Evolutionary conservation across 2,113 vertebrate species (phyloP).

Genomic region (Pyrgilauda ruficollis): DNA sequence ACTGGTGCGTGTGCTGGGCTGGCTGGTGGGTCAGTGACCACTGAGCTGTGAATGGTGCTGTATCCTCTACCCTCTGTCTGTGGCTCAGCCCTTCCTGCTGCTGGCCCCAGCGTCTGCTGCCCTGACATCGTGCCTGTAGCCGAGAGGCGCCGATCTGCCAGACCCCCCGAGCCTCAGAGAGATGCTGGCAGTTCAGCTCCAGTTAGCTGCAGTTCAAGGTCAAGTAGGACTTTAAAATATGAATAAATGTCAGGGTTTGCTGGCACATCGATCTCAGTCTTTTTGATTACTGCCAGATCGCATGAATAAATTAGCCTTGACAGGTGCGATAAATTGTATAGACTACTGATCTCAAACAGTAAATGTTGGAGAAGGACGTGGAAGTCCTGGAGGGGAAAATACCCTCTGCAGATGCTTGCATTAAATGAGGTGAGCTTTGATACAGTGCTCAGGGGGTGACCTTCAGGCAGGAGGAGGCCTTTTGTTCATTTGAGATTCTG

Average conservation of each 20-base stretch:
- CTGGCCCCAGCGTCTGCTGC: accelerated
- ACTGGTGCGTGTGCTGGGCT: accelerated
- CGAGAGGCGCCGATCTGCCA: neutral
- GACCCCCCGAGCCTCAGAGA: neutral
- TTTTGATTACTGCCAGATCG: conserved; percentile 60
- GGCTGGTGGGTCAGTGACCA: neutral
- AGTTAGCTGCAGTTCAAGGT: conserved; percentile 56
- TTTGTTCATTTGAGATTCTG: conserved; percentile 10
- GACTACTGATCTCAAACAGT: conserved; percentile 47
- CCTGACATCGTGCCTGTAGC: neutral
- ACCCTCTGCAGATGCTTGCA: conserved; percentile 34
- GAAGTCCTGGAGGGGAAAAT: conserved; percentile 1
- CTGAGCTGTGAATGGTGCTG: neutral
- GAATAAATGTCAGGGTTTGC: conserved; percentile 51
- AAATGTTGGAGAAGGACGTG: conserved; percentile 60
- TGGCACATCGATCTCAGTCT: conserved; percentile 49
- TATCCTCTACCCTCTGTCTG: neutral
- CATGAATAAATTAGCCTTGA: conserved; percentile 69
- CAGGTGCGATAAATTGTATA: conserved; percentile 60
- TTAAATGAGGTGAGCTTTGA: conserved; percentile 59
- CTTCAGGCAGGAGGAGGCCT: conserved; percentile 14
- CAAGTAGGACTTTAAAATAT: conserved; percentile 54
- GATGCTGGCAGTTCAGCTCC: conserved; percentile 23
- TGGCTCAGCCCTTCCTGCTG: neutral
- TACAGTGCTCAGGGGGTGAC: neutral